Percentiles rank a stretch among this genome's conserved stretches.
Evolutionary conservation across 1,140 invertebrate genomes (phyloP).

Genomic region (Spodoptera frugiperda): DNA sequence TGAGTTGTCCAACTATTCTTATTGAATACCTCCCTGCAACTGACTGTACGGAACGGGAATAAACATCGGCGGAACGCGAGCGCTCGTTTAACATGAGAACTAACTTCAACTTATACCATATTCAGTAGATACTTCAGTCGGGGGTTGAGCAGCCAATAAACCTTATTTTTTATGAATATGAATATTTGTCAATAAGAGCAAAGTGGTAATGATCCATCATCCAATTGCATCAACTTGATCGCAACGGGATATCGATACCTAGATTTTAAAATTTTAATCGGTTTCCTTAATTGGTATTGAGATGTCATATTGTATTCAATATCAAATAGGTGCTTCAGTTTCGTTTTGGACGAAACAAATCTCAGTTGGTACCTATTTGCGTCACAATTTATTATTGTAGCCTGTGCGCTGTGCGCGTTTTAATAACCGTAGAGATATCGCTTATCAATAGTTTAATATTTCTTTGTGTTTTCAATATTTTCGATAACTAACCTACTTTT

Average conservation of each 20-base stretch:
- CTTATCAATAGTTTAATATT: conserved; percentile 18
- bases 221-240: no score
- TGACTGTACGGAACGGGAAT: neutral
- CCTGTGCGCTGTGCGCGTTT: neutral
- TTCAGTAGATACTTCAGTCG: no score
- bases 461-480: neutral
- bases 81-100: neutral
- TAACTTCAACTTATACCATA: no score
- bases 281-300: no score
- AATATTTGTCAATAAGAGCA: no score
- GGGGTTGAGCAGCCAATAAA: no score
- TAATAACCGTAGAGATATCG: conserved; percentile 1
- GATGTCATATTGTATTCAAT: no score
- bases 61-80: neutral
- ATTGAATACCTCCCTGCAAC: conserved; percentile 5
- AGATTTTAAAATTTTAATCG: no score
- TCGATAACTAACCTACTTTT: neutral
- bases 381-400: conserved; percentile 4
- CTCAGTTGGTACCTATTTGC: neutral
- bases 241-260: no score
- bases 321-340: no score
- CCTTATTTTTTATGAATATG: no score
- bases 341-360: neutral
- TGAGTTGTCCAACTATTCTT: conserved; percentile 2
- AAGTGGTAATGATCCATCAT: no score